These are phyloP conservation scores for Pterostichus madidus DNA, from an alignment of 2,888 invertebrate genomes.

Conservation along the genomic window DNA sequence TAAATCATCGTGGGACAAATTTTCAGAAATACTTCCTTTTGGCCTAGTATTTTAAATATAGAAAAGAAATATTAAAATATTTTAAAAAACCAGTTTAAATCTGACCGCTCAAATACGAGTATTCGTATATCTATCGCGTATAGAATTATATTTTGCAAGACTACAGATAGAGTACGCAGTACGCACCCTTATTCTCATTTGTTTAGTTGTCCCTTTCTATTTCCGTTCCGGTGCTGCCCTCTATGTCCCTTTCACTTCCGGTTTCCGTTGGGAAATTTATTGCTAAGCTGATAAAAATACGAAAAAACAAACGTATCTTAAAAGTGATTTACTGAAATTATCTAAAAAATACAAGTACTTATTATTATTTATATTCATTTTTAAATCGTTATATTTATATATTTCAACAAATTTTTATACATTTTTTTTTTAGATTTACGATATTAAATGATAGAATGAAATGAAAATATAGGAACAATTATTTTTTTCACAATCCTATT, in stretches of 20 bases:
- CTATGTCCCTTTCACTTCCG: slow-evolving; percentile 25
- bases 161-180: too few species aligned
- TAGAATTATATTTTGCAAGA: too few species aligned
- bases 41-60: background rate
- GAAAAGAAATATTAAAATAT: background rate
- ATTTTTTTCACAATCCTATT: too few species aligned
- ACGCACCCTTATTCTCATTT: background rate
- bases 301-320: slow-evolving; percentile 47
- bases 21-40: slow-evolving; percentile 1
- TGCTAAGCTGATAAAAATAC: slow-evolving; percentile 17
- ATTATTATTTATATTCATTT: too few species aligned
- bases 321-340: slow-evolving; percentile 29
- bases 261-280: slow-evolving; percentile 24
- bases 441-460: too few species aligned
- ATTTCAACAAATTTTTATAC: too few species aligned
- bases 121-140: too few species aligned
- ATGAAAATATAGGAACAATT: too few species aligned
- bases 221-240: background rate
- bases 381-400: too few species aligned
- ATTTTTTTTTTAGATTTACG: too few species aligned
- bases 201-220: background rate
- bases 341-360: background rate
- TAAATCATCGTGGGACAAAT: background rate
- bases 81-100: too few species aligned
- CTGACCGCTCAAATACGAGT: too few species aligned